These are phyloP conservation scores for Helicolenus hilgendorfi DNA, from an alignment of 2,797 vertebrate species.

Conservation along the genomic window DNA sequence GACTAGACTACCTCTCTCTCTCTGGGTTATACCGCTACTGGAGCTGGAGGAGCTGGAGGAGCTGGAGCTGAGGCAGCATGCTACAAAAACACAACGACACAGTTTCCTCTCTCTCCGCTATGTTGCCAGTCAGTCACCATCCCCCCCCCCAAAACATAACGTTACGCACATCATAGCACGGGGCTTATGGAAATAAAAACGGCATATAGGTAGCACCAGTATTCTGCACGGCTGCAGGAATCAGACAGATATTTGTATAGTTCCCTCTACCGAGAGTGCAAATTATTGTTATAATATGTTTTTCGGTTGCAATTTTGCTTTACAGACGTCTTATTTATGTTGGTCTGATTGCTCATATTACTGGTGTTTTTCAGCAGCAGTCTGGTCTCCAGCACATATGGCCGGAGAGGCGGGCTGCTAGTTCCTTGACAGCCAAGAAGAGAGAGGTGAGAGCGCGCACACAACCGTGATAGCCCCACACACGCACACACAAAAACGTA, in stretches of 20 bases:
- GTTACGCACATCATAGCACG: constrained; percentile 45
- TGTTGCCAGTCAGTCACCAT: constrained; percentile 29
- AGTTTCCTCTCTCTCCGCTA: constrained; percentile 5
- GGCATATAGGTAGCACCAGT: background rate
- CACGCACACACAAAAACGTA: background rate
- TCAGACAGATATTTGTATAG: constrained; percentile 3
- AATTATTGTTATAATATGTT: too few relatives aligned
- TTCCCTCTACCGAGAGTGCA: background rate
- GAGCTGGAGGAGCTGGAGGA: background rate
- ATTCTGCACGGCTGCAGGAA: constrained; percentile 22
- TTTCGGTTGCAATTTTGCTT: too few relatives aligned
- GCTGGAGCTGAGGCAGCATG: constrained; percentile 40
- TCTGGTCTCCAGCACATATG: constrained; percentile 53
- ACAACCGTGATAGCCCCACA: constrained; percentile 45
- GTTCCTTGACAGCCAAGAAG: constrained; percentile 80
- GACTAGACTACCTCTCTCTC: constrained; percentile 6
- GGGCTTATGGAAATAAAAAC: constrained; percentile 61
- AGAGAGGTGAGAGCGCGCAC: constrained; percentile 65
- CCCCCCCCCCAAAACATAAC: constrained; percentile 24
- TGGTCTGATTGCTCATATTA: constrained; percentile 16
- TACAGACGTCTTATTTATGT: too few relatives aligned
- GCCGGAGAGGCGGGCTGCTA: constrained; percentile 71
- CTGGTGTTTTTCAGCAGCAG: constrained; percentile 32
- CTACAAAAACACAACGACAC: constrained; percentile 15
- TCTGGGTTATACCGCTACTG: constrained; percentile 33